Conservation (phyloP, 2,797 vertebrate species). For the Lacerta bilineata region DNA sequence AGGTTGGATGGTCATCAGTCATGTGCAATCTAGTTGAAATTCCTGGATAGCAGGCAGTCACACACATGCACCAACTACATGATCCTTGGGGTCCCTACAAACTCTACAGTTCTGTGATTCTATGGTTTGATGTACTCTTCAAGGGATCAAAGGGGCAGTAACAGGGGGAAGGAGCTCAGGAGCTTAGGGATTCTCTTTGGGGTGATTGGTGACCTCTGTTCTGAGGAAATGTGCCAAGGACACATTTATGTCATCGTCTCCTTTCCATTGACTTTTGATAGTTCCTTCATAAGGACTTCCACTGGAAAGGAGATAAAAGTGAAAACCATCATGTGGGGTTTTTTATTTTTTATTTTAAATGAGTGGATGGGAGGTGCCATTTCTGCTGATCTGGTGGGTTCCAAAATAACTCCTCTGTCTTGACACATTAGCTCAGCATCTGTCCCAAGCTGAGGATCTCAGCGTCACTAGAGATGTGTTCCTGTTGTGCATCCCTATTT, state of each 20-base stretch:
- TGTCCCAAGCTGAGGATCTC: background rate
- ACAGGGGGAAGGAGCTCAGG: too few species aligned
- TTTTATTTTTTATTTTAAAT: background rate
- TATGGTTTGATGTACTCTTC: too few species aligned
- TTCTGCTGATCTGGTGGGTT: background rate
- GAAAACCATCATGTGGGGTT: background rate
- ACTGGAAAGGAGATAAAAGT: background rate
- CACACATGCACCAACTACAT: too few species aligned
- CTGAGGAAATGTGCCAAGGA: background rate
- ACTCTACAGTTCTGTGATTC: too few species aligned
- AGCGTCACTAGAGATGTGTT: background rate
- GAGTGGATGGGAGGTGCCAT: background rate
- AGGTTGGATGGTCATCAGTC: too few species aligned
- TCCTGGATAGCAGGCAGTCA: too few species aligned
- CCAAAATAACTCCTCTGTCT: slow-evolving; percentile 26
- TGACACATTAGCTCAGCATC: background rate
- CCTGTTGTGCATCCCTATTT: background rate
- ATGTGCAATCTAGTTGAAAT: too few species aligned
- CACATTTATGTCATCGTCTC: slow-evolving; percentile 17
- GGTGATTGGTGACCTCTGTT: too few species aligned
- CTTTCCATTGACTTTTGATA: background rate
- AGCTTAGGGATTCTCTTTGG: too few species aligned
- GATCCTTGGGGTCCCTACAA: too few species aligned
- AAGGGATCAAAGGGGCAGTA: too few species aligned
- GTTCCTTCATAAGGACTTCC: slow-evolving; percentile 9